A percentile compares a stretch with the other conserved stretches of the same genome.
Evolutionary conservation across 2,797 vertebrate genomes (phyloP).

Genomic region (Carduelis carduelis): DNA sequence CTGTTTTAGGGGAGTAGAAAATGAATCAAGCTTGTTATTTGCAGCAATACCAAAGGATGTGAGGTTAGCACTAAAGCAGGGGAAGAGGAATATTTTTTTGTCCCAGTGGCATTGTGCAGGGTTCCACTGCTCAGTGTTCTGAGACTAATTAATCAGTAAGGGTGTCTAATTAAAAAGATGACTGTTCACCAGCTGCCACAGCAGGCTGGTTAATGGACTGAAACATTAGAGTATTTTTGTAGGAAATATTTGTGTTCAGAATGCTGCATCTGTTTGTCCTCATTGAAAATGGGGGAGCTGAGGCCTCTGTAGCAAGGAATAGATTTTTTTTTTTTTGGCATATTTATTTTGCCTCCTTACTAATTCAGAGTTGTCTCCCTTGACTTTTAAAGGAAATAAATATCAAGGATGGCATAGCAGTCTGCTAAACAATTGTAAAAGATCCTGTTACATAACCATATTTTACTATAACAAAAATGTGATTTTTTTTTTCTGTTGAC

Average conservation of each 20-base stretch:
- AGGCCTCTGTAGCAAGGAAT: rapidly evolving
- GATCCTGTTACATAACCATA: background rate
- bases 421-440: background rate
- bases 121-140: conserved; percentile 55
- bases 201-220: conserved; percentile 47
- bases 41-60: background rate
- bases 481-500: background rate
- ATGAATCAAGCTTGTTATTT: conserved; percentile 22
- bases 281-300: background rate
- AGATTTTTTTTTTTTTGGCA: background rate
- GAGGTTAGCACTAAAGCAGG: background rate
- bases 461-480: background rate
- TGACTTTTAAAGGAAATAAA: background rate
- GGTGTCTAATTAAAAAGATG: conserved; percentile 71
- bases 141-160: conserved; percentile 74
- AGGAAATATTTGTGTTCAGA: conserved; percentile 31
- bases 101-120: conserved; percentile 19
- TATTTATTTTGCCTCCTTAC: background rate
- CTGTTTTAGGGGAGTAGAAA: background rate
- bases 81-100: conserved; percentile 7
- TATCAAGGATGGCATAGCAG: background rate
- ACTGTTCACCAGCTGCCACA: conserved; percentile 67
- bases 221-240: conserved; percentile 32
- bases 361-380: background rate
- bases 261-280: conserved; percentile 1